A percentile compares a stretch with the other conserved stretches of the same genome.
Conservation (phyloP, 2,888 invertebrate species). For the Cheilosia vernalis region DNA sequence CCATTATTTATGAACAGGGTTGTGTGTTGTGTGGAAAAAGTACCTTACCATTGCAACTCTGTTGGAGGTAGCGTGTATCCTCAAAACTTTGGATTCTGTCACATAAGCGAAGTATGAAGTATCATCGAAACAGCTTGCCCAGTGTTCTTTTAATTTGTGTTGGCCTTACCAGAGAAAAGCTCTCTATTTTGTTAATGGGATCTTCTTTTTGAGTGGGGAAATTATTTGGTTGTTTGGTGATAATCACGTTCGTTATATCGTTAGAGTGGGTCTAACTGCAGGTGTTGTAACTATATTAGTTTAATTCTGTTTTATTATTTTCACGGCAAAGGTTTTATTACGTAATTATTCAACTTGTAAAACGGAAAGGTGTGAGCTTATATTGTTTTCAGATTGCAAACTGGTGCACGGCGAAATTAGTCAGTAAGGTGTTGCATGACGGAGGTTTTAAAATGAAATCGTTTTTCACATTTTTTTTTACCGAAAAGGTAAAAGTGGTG, state of each 20-base stretch:
- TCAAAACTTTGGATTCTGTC: slow-evolving; percentile 2
- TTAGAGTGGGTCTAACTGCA: slow-evolving; percentile 11
- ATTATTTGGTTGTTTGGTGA: slow-evolving; percentile 38
- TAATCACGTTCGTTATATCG: slow-evolving; percentile 20
- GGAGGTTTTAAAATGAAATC: too few relatives aligned
- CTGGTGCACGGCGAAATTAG: too few relatives aligned
- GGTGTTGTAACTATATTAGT: slow-evolving; percentile 32
- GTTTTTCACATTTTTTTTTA: too few relatives aligned
- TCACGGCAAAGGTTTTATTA: background rate
- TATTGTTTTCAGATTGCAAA: too few relatives aligned
- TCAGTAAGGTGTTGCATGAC: too few relatives aligned
- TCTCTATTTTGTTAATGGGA: slow-evolving; percentile 32
- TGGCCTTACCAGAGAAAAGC: slow-evolving; percentile 1
- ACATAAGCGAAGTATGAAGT: slow-evolving; percentile 6
- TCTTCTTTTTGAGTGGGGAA: slow-evolving; percentile 13
- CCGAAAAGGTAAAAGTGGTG: too few relatives aligned
- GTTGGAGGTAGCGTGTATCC: slow-evolving; percentile 1
- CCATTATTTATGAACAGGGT: slow-evolving; percentile 46
- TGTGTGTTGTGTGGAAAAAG: slow-evolving; percentile 34
- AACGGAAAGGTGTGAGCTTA: background rate
- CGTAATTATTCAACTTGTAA: slow-evolving; percentile 1
- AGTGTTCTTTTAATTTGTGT: slow-evolving; percentile 8
- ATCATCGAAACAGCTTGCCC: too few relatives aligned
- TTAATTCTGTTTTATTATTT: slow-evolving; percentile 29
- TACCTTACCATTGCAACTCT: background rate